phyloP scores from a whole-genome alignment of 2,113 vertebrate species.

The Papio anubis region DNA sequence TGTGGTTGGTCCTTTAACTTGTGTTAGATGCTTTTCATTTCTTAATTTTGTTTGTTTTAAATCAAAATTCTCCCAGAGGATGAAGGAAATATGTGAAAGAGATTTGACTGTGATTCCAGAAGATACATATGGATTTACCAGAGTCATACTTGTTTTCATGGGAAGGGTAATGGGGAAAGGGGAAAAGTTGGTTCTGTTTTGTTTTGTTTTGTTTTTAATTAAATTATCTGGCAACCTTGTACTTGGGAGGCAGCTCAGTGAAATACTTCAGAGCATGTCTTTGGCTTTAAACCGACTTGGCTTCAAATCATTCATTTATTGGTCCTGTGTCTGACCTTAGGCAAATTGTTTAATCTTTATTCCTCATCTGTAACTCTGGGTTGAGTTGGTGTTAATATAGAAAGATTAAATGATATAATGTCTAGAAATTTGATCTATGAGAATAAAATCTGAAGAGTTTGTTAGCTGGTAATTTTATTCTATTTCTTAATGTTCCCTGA shows the following conservation, averaged over 20 bases:
- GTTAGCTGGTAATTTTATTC: conserved; percentile 7
- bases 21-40: not conserved
- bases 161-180: not conserved
- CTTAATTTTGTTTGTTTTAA: conserved; percentile 39
- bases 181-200: not conserved
- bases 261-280: not conserved
- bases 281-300: not conserved
- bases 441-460: not conserved
- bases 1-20: not conserved
- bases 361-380: not conserved
- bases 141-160: conserved; percentile 21
- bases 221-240: not conserved
- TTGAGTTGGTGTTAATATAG: not conserved
- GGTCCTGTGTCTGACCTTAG: not conserved
- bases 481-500: not conserved
- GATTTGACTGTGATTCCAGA: not conserved
- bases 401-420: conserved; percentile 37
- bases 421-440: not conserved
- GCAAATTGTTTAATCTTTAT: not conserved
- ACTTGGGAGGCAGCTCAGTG: not conserved
- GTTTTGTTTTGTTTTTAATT: not conserved
- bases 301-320: not conserved
- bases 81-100: not conserved
- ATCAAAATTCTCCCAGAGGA: not conserved
- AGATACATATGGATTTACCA: not conserved